Conservation (phyloP, 2,797 vertebrate species). For the Salmo trutta region DNA sequence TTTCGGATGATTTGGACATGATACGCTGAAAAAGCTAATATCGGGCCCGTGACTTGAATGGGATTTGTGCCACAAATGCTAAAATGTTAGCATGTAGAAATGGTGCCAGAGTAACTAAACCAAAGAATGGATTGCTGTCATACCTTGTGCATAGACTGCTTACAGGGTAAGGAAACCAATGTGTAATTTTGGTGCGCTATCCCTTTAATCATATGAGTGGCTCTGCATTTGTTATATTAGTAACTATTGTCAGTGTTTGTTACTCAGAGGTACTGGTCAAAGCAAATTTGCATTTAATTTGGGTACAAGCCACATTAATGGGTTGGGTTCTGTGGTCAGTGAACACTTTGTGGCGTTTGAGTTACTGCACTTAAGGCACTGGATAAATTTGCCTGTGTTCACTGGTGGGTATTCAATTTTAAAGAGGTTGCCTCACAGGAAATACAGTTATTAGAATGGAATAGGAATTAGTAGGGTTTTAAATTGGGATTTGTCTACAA, state of each 20-base stretch:
- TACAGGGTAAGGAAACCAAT: too few relatives aligned
- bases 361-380: background rate
- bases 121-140: too few relatives aligned
- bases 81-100: too few relatives aligned
- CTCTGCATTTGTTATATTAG: background rate
- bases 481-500: background rate
- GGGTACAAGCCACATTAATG: background rate
- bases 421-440: background rate
- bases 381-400: background rate
- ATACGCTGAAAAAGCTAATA: too few relatives aligned
- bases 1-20: too few relatives aligned
- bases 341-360: background rate
- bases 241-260: background rate
- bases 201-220: background rate
- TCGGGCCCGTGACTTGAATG: too few relatives aligned
- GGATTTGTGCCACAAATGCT: too few relatives aligned
- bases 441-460: background rate
- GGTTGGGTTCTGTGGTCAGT: conserved; percentile 1
- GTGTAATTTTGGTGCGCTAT: too few relatives aligned
- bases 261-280: background rate
- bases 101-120: too few relatives aligned
- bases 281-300: background rate
- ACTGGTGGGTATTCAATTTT: background rate
- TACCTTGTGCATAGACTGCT: too few relatives aligned
- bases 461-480: background rate